phyloP scores from a whole-genome alignment of 2,888 invertebrate species.

The Drosophila kuntzei region DNA sequence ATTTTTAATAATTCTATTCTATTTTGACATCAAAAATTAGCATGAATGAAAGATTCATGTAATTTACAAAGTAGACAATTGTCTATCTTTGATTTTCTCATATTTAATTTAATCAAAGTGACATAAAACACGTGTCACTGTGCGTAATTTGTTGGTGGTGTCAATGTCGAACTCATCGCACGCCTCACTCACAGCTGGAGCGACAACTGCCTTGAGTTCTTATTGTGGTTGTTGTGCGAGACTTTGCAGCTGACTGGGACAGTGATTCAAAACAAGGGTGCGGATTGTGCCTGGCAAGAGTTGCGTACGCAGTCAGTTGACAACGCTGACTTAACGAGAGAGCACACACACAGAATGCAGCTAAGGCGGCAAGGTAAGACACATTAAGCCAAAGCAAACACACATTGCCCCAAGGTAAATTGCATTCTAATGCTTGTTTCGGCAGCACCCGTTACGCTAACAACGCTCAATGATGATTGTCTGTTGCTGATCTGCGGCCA shows the following conservation, averaged over 20 bases:
- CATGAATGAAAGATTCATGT: no score
- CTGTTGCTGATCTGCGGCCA: constrained; percentile 62
- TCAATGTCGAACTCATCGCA: constrained; percentile 22
- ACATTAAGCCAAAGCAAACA: background rate
- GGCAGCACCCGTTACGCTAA: constrained; percentile 28
- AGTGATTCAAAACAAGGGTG: constrained; percentile 67
- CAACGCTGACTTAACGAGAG: constrained; percentile 36
- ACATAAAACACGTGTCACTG: constrained; percentile 21
- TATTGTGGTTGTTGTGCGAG: constrained; percentile 30
- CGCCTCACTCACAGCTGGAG: constrained; percentile 29
- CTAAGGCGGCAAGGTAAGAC: constrained; percentile 38
- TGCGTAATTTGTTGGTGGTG: constrained; percentile 37
- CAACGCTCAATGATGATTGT: constrained; percentile 67
- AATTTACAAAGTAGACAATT: no score
- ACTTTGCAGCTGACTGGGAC: constrained; percentile 55
- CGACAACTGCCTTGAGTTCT: constrained; percentile 31
- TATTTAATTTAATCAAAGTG: background rate
- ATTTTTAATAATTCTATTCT: no score
- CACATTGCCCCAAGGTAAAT: constrained; percentile 16
- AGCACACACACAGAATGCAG: constrained; percentile 35
- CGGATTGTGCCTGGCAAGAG: constrained; percentile 19
- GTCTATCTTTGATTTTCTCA: background rate
- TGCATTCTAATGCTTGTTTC: constrained; percentile 1
- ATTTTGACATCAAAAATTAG: no score
- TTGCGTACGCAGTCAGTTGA: constrained; percentile 48